Conservation (phyloP, 2,797 vertebrate genomes). For the Selene dorsalis region DNA sequence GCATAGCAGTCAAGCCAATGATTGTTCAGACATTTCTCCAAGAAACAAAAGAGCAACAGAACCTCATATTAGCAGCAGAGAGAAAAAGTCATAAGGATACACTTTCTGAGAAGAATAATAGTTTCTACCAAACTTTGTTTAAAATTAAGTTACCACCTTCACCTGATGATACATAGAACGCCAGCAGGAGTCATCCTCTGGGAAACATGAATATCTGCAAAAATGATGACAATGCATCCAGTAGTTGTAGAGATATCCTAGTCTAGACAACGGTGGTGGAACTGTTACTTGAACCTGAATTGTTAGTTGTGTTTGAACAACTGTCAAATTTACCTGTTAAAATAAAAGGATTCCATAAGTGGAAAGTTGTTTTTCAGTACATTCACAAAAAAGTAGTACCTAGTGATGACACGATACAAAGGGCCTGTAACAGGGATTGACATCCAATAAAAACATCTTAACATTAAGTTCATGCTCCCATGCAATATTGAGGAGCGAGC, state of each 20-base stretch:
- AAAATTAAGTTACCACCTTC: too few relatives aligned
- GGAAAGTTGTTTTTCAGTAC: conserved; percentile 20
- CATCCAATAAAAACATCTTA: conserved; percentile 58
- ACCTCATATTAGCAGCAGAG: background rate
- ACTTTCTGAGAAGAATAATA: background rate
- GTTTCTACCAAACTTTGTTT: background rate
- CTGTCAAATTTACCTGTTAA: background rate
- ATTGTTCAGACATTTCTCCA: background rate
- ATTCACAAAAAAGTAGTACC: conserved; percentile 7
- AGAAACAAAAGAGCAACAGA: background rate
- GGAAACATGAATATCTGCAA: too few relatives aligned
- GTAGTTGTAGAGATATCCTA: background rate
- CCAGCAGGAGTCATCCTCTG: too few relatives aligned
- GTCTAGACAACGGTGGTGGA: background rate
- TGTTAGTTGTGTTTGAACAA: background rate
- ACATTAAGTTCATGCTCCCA: conserved; percentile 49
- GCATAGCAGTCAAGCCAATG: background rate
- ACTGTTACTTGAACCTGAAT: background rate
- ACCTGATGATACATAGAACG: too few relatives aligned
- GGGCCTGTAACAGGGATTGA: conserved; percentile 20
- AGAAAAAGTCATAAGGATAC: background rate
- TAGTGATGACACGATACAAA: conserved; percentile 29
- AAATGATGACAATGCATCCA: background rate
- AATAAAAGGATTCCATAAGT: background rate
- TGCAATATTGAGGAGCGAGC: conserved; percentile 30